Conservation (phyloP, 1,140 invertebrate species). For the Meloidogyne hapla region DNA sequence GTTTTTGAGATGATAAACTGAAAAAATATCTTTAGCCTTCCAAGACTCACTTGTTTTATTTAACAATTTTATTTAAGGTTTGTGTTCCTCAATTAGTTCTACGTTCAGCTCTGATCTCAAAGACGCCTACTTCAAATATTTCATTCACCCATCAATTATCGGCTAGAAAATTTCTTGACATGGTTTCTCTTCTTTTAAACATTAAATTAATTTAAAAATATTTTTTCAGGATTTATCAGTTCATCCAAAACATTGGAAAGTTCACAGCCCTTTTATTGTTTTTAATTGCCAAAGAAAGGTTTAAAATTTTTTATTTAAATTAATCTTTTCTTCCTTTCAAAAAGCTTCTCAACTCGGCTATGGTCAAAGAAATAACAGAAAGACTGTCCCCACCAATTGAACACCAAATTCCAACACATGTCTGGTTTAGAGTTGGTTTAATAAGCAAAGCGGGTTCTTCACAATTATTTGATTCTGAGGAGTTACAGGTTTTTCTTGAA, state of each 20-base stretch:
- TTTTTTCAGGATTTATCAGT: constrained; percentile 45
- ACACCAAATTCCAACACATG: constrained; percentile 35
- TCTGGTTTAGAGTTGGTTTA: constrained; percentile 60
- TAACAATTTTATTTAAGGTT: constrained; percentile 46
- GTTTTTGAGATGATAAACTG: too few relatives aligned
- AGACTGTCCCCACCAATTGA: constrained; percentile 43
- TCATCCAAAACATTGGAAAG: constrained; percentile 52
- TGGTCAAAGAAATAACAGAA: constrained; percentile 43
- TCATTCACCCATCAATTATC: constrained; percentile 58
- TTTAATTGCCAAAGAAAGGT: constrained; percentile 60
- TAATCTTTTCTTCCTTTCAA: constrained; percentile 16
- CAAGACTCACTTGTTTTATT: neutral
- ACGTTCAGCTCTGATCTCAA: constrained; percentile 22
- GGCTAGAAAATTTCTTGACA: constrained; percentile 57
- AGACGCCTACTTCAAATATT: constrained; percentile 52
- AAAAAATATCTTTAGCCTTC: too few relatives aligned
- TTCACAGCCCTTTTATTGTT: constrained; percentile 56
- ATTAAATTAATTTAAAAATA: neutral
- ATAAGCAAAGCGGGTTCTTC: constrained; percentile 35
- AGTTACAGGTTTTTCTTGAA: constrained; percentile 46
- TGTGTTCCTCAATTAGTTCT: constrained; percentile 52
- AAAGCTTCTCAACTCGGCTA: constrained; percentile 48
- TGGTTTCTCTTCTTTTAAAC: constrained; percentile 12
- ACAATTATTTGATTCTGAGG: constrained; percentile 44
- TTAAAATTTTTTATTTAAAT: neutral